Conservation (phyloP, 2,888 invertebrate genomes). For the Eristalis tenax region DNA sequence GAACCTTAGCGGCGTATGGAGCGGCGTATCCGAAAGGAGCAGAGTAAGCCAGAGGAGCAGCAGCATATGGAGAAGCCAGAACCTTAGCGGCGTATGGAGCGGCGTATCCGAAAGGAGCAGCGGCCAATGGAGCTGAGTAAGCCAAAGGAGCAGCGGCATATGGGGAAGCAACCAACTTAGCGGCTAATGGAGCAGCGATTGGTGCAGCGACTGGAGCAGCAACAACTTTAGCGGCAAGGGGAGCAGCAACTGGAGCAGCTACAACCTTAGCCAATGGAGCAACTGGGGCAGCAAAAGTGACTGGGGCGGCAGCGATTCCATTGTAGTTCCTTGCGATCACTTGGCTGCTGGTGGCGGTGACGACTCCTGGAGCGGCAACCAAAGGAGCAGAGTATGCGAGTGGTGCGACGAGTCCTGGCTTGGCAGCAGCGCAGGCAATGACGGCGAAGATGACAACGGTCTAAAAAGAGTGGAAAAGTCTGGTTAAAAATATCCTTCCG, state of each 20-base stretch:
- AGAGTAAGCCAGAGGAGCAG: conserved; percentile 20
- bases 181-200: conserved; percentile 39
- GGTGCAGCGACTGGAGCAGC: conserved; percentile 14
- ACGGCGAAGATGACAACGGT: conserved; percentile 50
- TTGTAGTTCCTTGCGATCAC: conserved; percentile 77
- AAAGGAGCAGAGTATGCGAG: conserved; percentile 73
- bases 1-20: not conserved
- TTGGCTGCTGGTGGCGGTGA: conserved; percentile 77
- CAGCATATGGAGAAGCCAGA: not conserved
- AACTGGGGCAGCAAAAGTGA: conserved; percentile 83
- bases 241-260: conserved; percentile 79
- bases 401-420: conserved; percentile 57
- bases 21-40: not conserved
- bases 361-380: conserved; percentile 64
- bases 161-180: conserved; percentile 21
- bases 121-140: conserved; percentile 28
- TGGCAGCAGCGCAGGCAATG: conserved; percentile 55
- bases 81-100: not conserved
- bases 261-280: conserved; percentile 3
- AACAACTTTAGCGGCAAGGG: conserved; percentile 18
- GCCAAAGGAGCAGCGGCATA: conserved; percentile 22
- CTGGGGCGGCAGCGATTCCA: conserved; percentile 80
- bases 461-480: not conserved
- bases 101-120: conserved; percentile 3
- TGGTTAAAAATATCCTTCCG: not conserved